Percentiles rank a stretch among this genome's conserved stretches.
Evolutionary conservation across 2,113 vertebrate species (phyloP).

Genomic region (Bos indicus): DNA sequence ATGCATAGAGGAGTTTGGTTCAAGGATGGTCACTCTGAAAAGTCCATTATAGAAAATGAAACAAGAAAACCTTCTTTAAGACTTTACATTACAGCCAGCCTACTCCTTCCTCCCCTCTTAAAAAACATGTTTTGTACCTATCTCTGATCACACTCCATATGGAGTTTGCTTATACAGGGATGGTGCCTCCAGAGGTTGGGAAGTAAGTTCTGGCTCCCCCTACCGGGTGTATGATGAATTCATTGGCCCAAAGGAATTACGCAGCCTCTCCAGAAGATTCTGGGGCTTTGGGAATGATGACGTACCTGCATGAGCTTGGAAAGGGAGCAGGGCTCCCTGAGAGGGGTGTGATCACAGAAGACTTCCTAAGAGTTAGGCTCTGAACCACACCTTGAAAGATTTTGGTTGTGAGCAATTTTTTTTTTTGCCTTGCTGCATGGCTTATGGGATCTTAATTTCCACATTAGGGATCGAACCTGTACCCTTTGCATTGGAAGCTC

Average conservation of each 20-base stretch:
- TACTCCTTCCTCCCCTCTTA: neutral
- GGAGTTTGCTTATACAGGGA: neutral
- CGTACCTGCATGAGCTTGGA: neutral
- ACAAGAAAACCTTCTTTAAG: neutral
- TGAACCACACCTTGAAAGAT: neutral
- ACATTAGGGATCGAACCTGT: neutral
- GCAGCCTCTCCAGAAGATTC: neutral
- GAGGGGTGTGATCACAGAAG: neutral
- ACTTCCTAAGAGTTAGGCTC: neutral
- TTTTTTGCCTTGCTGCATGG: neutral
- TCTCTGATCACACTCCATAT: neutral
- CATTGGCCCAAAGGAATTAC: neutral
- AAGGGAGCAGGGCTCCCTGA: neutral
- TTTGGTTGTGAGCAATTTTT: neutral
- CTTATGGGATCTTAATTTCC: neutral
- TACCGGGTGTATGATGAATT: neutral
- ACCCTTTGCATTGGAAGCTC: neutral
- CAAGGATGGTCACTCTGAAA: neutral
- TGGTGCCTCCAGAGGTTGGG: neutral
- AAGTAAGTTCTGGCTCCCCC: slow-evolving; percentile 61
- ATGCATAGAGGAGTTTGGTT: neutral
- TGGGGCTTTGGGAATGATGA: neutral
- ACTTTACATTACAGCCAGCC: neutral
- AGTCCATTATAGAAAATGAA: neutral
- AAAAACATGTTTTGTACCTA: neutral